These are phyloP conservation scores for Collichthys lucidus DNA, from an alignment of 2,113 vertebrate species.

Conservation along the genomic window DNA sequence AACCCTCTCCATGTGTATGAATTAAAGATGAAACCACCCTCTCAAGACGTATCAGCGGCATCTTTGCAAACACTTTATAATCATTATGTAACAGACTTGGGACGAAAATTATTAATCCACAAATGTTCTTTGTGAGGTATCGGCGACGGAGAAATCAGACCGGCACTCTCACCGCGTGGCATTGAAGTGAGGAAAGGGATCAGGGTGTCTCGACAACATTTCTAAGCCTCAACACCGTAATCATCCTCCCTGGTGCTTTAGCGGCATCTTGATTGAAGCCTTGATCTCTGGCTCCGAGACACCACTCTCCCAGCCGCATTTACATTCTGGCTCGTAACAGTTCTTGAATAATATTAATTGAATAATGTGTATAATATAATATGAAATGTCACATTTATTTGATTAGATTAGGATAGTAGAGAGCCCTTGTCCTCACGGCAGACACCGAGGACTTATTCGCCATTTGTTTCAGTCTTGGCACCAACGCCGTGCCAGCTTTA, in stretches of 20 bases:
- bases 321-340: background rate
- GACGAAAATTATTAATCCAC: background rate
- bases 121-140: background rate
- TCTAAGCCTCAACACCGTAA: background rate
- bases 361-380: no score
- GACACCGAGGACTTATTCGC: background rate
- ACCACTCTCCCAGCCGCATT: background rate
- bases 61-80: slow-evolving; percentile 7
- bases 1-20: background rate
- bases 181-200: background rate
- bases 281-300: background rate
- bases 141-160: background rate
- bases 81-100: background rate
- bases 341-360: background rate
- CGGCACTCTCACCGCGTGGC: background rate
- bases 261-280: background rate
- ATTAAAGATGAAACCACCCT: slow-evolving; percentile 6
- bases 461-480: background rate
- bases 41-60: background rate
- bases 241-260: background rate
- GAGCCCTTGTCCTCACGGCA: background rate
- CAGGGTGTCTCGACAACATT: background rate
- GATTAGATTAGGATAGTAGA: background rate
- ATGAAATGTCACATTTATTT: background rate
- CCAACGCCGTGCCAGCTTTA: background rate